Evolutionary conservation across 2,797 vertebrate species (phyloP).

Genomic region (Pangasius krempfi): DNA sequence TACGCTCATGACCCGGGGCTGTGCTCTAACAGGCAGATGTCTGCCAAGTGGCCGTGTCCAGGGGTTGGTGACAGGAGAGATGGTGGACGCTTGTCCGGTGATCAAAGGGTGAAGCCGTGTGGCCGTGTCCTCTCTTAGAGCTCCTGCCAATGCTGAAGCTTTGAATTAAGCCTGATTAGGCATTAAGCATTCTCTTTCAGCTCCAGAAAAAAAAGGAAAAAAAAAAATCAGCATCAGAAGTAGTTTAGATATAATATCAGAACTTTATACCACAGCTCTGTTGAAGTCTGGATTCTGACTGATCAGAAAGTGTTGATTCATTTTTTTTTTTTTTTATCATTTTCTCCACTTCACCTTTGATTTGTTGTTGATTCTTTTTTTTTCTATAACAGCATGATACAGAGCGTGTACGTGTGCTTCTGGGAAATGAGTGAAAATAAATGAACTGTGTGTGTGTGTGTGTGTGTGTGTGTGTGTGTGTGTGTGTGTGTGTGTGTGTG

Average conservation of each 20-base stretch:
- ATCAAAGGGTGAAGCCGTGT: constrained; percentile 67
- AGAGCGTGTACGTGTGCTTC: background rate
- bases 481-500: background rate
- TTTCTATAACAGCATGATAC: background rate
- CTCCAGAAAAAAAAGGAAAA: background rate
- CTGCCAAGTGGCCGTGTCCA: constrained; percentile 67
- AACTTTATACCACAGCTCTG: background rate
- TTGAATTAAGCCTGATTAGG: constrained; percentile 41
- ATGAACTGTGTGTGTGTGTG: background rate
- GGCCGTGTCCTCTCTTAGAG: constrained; percentile 36
- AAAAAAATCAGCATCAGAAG: background rate
- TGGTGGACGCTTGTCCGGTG: constrained; percentile 60
- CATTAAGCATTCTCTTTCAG: constrained; percentile 30
- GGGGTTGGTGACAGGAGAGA: constrained; percentile 54
- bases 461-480: too few relatives aligned
- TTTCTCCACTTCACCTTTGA: background rate
- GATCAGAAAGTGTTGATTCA: background rate
- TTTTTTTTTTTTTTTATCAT: background rate
- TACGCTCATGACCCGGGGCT: constrained; percentile 64
- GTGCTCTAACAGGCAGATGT: constrained; percentile 74
- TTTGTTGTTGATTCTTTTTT: background rate
- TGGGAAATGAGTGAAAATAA: background rate
- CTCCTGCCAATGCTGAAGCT: constrained; percentile 31
- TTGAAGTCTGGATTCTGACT: background rate
- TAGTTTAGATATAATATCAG: background rate